Base-by-base conservation (phyloP, 2,113 vertebrate genomes). In the Burhinus oedicnemus region DNA sequence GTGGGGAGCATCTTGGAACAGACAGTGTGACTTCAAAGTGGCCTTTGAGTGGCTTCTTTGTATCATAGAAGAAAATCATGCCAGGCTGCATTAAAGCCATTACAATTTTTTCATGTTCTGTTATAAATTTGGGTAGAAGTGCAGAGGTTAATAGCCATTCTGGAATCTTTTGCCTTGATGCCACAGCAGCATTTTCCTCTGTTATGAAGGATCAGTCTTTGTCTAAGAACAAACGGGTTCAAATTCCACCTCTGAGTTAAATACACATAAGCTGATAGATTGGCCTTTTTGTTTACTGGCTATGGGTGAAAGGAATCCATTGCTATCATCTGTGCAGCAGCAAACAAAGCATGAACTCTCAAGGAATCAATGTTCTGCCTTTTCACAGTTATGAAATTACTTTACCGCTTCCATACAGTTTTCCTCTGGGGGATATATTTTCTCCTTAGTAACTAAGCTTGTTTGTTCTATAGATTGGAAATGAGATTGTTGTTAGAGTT, bases 321-420 rank as follows among this genome's bases (percentile, higher is more conserved):
- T 17, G 7, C 22, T 62, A 65, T 87, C 55, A 38, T 65, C 62
- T 87, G 45, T 83, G 74, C 55, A 78, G 68, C 60, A 85, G 51
- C 32, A 93, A 60, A 78, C 44, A 87, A 54, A 76, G 12, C 45
- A 62, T 51, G 57, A 82, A 40, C 32, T 90, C 68, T 74, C 26
- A 83, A 76, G 55, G 47, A 95, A 95, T 93, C 62, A 49, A 21
- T 64, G 64, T 80, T 78, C 1, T 6, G 16, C 27, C 22, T 91
- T 88, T 89, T 78, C 55, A 90, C 57, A 87, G 40, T 95, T 90
- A 90, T 52, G 84, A 88, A 88, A 94, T 92, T 60, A 62, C 21
- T 74, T 89, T 65, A 57, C 34, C 17, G 25, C 45, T 91, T 92
- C 34, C 47, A 47, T 61, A 54, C 6, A 61, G 40, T 25, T 90